Base-by-base conservation (phyloP, 2,888 invertebrate species). In the Plebejus melissa region DNA sequence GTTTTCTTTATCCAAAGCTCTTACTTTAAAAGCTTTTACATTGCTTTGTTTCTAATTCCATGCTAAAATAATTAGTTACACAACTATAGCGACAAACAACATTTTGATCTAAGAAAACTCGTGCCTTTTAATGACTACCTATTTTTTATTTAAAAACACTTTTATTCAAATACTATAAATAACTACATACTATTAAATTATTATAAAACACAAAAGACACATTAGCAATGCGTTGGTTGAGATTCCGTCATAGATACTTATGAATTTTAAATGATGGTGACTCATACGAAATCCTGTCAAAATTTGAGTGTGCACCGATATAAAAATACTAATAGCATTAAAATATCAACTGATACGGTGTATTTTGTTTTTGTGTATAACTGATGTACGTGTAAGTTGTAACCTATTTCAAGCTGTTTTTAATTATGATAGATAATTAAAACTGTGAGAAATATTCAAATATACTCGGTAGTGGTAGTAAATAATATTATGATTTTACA, bases 241-340 rank as follows among this genome's bases (percentile, higher is more conserved):
- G 32, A 32, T 65, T 65, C 32, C 32, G 32, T 65, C 32, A 32
- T 32, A 65, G 13, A 36, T 32, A 36, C 32, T 13, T 65, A 32
- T 32, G 65, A 65, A 65, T 65, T 65, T 32, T 65, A 65, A 65
- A 65, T 65, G 32, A 32, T 32, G 32, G 32, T 65, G 65, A 65
- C 32, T 65, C 65, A 65, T 65, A 65, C 32, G 7, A 65, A 65
- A 13, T 32, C 65, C 60, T 7, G 28, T 32, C 4, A 32, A 65
- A 32, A 65, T 9, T 9, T 32, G 50, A 22, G 22, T 54, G 54
- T 54, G 54, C 28, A 65, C 13, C 4, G 28, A 65, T 32, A 65
- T 36, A 65, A 36, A 65, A 65, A 32, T 32, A 60, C 9, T 60
- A 32, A 32, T 65, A 32, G 65, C 65, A 36, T 36, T 13, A 65